phyloP scores from a whole-genome alignment of 2,113 vertebrate species.

The Hippocampus mohnikei region DNA sequence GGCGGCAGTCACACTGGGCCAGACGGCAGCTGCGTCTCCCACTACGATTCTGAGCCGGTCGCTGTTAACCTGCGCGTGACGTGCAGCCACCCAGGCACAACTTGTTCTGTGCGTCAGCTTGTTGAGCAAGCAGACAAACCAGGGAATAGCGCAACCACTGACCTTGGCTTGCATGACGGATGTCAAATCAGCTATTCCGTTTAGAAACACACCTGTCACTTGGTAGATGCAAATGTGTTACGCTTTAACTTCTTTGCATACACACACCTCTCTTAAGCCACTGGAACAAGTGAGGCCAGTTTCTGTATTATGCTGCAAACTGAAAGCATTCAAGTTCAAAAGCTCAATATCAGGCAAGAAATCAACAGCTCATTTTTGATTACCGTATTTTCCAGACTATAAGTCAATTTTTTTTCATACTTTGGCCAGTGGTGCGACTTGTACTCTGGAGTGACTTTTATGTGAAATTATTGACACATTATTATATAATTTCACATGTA shows the following conservation, averaged over 20 bases:
- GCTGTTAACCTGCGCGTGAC: background rate
- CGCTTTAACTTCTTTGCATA: background rate
- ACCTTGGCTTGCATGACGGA: background rate
- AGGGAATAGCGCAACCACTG: background rate
- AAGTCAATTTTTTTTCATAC: too few relatives aligned
- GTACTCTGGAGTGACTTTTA: too few relatives aligned
- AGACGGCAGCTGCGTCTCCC: background rate
- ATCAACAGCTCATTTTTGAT: conserved; percentile 3
- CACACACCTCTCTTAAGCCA: background rate
- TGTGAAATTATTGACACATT: too few relatives aligned
- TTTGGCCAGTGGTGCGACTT: too few relatives aligned
- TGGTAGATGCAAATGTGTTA: background rate
- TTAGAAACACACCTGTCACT: background rate
- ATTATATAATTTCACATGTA: too few relatives aligned
- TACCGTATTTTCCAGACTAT: too few relatives aligned
- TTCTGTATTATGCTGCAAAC: background rate
- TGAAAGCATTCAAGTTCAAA: background rate
- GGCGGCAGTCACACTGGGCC: background rate
- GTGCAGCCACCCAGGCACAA: background rate
- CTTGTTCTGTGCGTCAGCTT: background rate
- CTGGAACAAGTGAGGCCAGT: background rate
- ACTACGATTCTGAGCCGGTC: background rate
- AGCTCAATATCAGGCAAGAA: background rate
- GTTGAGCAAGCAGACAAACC: background rate
- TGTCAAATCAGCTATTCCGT: background rate